Evolutionary conservation across 2,888 invertebrate species (phyloP).

Genomic region (Drosophila tanythrix): DNA sequence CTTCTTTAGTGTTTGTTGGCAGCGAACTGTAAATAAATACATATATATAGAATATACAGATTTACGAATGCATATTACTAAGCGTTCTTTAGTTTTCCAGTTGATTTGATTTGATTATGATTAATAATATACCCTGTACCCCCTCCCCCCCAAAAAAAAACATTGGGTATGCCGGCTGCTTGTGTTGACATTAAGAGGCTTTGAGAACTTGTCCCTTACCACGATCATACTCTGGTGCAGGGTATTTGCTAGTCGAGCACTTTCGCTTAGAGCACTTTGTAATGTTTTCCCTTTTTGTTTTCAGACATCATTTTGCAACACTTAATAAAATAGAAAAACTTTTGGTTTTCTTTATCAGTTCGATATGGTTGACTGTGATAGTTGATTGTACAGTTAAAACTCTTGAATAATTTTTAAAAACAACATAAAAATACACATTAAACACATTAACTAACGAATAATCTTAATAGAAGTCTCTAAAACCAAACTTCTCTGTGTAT

Average conservation of each 20-base stretch:
- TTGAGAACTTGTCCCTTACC: not conserved
- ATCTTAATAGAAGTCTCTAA: conserved; percentile 22
- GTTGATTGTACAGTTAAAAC: conserved; percentile 83
- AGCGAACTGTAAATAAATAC: conserved; percentile 53
- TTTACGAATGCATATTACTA: conserved; percentile 19
- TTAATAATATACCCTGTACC: not conserved
- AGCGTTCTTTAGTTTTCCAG: conserved; percentile 12
- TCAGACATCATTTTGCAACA: not conserved
- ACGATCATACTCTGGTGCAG: conserved; percentile 12
- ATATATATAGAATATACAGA: conserved; percentile 18
- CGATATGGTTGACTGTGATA: conserved; percentile 85
- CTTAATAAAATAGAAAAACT: conserved; percentile 8
- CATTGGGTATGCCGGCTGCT: not conserved
- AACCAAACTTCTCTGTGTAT: conserved; percentile 54
- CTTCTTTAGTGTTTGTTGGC: conserved; percentile 56
- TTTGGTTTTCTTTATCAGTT: conserved; percentile 56
- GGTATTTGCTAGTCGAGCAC: conserved; percentile 21
- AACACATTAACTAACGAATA: conserved; percentile 25
- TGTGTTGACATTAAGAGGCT: not conserved
- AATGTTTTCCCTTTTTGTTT: conserved; percentile 27
- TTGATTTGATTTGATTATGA: conserved; percentile 9
- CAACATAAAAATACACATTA: conserved; percentile 57
- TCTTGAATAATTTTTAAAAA: conserved; percentile 68
- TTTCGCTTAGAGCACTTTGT: conserved; percentile 6
- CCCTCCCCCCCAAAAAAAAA: not conserved